Evolutionary conservation across 2,888 invertebrate genomes (phyloP).

Genomic region (Drosophila antonietae): DNA sequence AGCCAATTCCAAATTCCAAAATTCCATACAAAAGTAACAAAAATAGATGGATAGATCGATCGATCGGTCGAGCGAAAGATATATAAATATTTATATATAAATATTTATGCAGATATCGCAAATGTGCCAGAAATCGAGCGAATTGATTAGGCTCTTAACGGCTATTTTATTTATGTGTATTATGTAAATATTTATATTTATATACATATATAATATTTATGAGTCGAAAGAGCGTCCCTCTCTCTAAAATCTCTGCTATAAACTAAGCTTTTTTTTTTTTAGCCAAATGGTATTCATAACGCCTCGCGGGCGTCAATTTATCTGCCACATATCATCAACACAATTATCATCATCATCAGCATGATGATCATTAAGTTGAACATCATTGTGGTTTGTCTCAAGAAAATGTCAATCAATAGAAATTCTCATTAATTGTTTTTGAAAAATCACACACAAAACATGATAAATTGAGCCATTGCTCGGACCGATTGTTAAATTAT

Average conservation of each 20-base stretch:
- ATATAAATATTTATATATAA: conserved; percentile 20
- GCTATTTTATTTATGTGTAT: conserved; percentile 58
- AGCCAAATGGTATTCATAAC: conserved; percentile 65
- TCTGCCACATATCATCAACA: conserved; percentile 56
- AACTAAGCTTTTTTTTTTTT: conserved; percentile 23
- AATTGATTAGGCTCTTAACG: conserved; percentile 72
- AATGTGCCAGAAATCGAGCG: conserved; percentile 58
- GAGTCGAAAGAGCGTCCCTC: background rate
- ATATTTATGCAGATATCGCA: conserved; percentile 36
- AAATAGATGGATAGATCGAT: background rate
- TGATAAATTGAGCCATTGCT: conserved; percentile 45
- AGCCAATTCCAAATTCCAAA: conserved; percentile 20
- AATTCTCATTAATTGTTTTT: conserved; percentile 61
- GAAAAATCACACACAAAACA: conserved; percentile 16
- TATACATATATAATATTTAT: conserved; percentile 20
- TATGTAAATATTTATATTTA: conserved; percentile 27
- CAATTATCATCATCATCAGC: conserved; percentile 52
- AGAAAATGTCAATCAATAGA: conserved; percentile 70
- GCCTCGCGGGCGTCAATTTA: conserved; percentile 73
- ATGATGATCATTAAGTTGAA: conserved; percentile 33
- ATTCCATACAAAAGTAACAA: conserved; percentile 3
- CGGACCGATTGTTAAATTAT: conserved; percentile 20
- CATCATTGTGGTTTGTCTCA: conserved; percentile 1
- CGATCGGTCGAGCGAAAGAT: background rate
- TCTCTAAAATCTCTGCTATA: conserved; percentile 22